Evolutionary conservation across 1,140 invertebrate genomes (phyloP).

Genomic region (Hypsibius dujardini): DNA sequence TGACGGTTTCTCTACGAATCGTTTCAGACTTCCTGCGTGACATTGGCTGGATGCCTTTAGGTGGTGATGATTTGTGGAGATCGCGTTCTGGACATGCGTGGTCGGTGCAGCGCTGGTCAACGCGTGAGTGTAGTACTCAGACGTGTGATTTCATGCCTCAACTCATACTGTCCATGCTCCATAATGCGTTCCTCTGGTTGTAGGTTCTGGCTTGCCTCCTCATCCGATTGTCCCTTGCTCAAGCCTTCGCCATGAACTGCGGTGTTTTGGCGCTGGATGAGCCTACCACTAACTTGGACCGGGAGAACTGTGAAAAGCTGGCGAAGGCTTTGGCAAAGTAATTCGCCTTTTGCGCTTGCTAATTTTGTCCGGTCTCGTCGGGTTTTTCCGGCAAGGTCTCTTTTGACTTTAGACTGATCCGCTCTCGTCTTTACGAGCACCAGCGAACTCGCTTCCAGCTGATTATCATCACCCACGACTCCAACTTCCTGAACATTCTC

Average conservation of each 20-base stretch:
- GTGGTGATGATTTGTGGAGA: slow-evolving; percentile 67
- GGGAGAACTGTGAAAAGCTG: slow-evolving; percentile 69
- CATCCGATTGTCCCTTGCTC: slow-evolving; percentile 83
- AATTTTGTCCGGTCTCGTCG: no score
- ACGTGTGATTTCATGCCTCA: no score
- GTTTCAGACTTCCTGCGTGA: no score
- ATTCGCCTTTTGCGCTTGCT: slow-evolving; percentile 25
- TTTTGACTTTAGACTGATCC: no score
- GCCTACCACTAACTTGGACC: slow-evolving; percentile 93
- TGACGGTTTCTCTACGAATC: slow-evolving; percentile 34
- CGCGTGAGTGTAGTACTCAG: slow-evolving; percentile 46
- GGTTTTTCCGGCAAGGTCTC: no score
- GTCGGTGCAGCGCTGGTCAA: slow-evolving; percentile 90
- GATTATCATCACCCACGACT: slow-evolving; percentile 91
- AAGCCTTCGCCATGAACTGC: slow-evolving; percentile 79
- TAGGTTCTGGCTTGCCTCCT: slow-evolving; percentile 70
- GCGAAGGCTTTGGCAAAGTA: slow-evolving; percentile 59
- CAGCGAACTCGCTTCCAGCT: slow-evolving; percentile 72
- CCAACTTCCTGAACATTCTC: slow-evolving; percentile 64
- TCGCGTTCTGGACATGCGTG: slow-evolving; percentile 76
- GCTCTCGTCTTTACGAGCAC: slow-evolving; percentile 23
- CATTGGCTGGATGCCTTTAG: slow-evolving; percentile 34
- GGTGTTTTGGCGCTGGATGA: slow-evolving; percentile 90
- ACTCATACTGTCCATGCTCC: no score
- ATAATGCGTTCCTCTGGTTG: slow-evolving; percentile 23